phyloP scores from a whole-genome alignment of 2,113 vertebrate species.

The Galemys pyrenaicus region DNA sequence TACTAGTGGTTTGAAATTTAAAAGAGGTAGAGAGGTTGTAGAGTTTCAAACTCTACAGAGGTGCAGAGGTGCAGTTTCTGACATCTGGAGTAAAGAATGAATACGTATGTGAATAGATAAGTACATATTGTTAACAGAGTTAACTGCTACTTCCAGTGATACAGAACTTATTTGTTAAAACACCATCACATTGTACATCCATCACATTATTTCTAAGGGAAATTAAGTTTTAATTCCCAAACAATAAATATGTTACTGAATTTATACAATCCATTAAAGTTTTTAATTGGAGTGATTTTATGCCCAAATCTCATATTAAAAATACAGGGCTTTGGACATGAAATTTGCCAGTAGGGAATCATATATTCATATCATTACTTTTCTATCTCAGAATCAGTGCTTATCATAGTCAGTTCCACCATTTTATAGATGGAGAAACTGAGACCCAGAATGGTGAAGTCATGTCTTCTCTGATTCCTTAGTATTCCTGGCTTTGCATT shows the following conservation, averaged over 20 bases:
- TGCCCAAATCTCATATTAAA: background rate
- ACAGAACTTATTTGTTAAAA: background rate
- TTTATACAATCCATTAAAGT: background rate
- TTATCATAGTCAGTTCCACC: background rate
- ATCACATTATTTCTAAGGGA: background rate
- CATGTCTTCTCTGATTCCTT: conserved; percentile 41
- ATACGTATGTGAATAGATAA: background rate
- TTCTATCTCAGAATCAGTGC: background rate
- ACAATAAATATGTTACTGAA: background rate
- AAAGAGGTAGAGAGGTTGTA: background rate
- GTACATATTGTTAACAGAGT: background rate
- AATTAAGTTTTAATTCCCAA: background rate
- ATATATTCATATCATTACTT: background rate
- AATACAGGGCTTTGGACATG: background rate
- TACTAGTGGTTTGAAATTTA: background rate
- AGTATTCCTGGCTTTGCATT: conserved; percentile 75
- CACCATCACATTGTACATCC: background rate
- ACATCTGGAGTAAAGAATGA: background rate
- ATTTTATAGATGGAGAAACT: conserved; percentile 39
- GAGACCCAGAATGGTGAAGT: background rate
- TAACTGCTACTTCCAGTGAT: background rate
- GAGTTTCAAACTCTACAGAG: background rate
- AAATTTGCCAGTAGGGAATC: background rate
- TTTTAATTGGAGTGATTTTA: conserved; percentile 22
- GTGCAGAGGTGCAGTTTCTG: background rate